Evolutionary conservation across 2,797 vertebrate species (phyloP), one percentile per base, ranked within the genome.

Genomic region (Acipenser transmontanus): DNA sequence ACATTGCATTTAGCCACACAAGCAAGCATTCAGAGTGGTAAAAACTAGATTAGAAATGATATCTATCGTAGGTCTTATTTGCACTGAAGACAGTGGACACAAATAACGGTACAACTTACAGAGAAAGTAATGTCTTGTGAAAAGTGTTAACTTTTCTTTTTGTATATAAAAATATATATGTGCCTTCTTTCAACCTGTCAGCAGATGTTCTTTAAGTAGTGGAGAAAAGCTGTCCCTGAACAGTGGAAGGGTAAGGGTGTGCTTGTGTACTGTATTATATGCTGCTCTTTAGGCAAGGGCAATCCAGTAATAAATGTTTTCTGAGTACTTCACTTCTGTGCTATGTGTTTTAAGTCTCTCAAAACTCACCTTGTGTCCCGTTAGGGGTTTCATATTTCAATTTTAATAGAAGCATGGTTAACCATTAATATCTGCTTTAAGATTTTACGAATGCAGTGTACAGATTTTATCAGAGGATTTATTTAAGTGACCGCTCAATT

Each of bases 141-240:
- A 72, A 2, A 71, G 61, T 64, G 62, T 65, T 10, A 10, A 60
- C 63, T 69, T 59, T 67, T 54, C 20, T 11, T 70, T 75, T 70
- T 50, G 59, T 69, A 72, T 63, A 66, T 74, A 51, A 20, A 50
- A 72, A 73, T 66, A 67, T 65, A 73, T 71, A 78, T 82, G 80
- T 85, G 79, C 83, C 84, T 88, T 88, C 80, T 80, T 72, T 72
- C 71, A 67, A 76, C 76, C 73, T 88, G 77, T 72, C 67, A 80
- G 78, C 84, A 77, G 79, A 75, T 76, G 76, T 75, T 34, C 34
- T 34, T 4, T 34, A 68, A 70, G 73, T 71, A 77, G 77, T n/a
- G 7, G 12, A 57, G 12, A 57, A 57, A 11, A 13, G 14, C 54
- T 57, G 14, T 11, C 9, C 34, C 34, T 34, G 34, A 34, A 34